A percentile compares a stretch with the other conserved stretches of the same genome.
phyloP scores from a whole-genome alignment of 2,797 vertebrate species.

The Acestrorhynchus altus region DNA sequence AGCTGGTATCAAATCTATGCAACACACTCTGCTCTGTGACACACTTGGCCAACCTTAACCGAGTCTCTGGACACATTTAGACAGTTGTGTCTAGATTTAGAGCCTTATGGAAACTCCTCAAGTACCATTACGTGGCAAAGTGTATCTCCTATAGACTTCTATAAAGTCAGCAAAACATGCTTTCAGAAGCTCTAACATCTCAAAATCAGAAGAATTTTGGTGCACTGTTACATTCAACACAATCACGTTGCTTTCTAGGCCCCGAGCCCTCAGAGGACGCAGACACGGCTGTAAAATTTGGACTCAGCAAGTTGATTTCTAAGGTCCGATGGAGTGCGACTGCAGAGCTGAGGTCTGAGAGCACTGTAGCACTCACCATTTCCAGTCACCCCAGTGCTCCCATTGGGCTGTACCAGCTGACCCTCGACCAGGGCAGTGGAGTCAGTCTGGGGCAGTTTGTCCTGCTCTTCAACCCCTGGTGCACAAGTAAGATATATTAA shows the following conservation, averaged over 20 bases:
- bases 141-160: too few species aligned
- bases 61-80: background rate
- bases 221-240: background rate
- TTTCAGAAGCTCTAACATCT: too few species aligned
- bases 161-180: too few species aligned
- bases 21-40: background rate
- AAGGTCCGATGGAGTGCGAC: constrained; percentile 78
- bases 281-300: constrained; percentile 76
- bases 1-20: background rate
- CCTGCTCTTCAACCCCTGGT: constrained; percentile 91
- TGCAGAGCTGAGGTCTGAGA: constrained; percentile 63
- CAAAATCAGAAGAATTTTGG: background rate
- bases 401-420: constrained; percentile 82
- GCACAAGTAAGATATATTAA: constrained; percentile 70
- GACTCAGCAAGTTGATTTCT: constrained; percentile 69
- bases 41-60: background rate
- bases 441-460: constrained; percentile 78
- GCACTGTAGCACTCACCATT: constrained; percentile 75
- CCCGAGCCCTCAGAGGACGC: constrained; percentile 69
- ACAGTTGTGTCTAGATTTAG: too few species aligned
- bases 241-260: constrained; percentile 68
- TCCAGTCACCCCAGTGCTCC: constrained; percentile 77
- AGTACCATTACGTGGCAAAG: too few species aligned
- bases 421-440: constrained; percentile 68
- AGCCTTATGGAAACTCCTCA: too few species aligned